Base-by-base conservation (phyloP, 2,888 invertebrate species). In the Zaprionus lineosus region DNA sequence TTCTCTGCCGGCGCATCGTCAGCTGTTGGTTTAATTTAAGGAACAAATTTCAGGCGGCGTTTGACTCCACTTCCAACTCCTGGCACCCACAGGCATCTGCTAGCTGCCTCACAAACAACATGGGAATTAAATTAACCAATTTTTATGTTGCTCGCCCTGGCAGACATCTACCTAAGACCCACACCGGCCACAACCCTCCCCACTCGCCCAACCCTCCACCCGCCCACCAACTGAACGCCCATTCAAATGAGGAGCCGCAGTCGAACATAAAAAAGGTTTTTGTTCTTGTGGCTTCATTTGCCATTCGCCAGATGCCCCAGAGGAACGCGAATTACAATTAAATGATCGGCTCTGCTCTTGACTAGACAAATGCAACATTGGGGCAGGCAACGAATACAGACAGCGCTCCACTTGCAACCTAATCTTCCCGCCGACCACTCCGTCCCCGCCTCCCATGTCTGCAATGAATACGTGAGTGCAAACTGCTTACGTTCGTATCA, bases 71-170 rank as follows among this genome's bases (percentile, higher is more conserved):
- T 43, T 24, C 1, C 29, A 16, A 33, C 33, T 44, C n/a, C 8
- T 47, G 56, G 24, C 56, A 29, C 50, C 61, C n/a, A n/a, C n/a
- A n/a, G n/a, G n/a, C n/a, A 31, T 26, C 39, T 16, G 73, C 29
- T n/a, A 46, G 34, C 61, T 60, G 52, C 34, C 26, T 12, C 40
- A 41, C 57, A 43, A 55, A 52, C 53, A 44, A 78, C 87, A 86
- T 47, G 78, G 48, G 70, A 86, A 87, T 87, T 81, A 79, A 87
- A 87, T 86, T 85, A 87, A 82, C 85, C 81, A 82, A 70, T 70
- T 86, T 84, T 36, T 46, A 61, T 58, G 44, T 28, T n/a, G 39
- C 19, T 16, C n/a, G 11, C 47, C n/a, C 16, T 16, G 19, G 46
- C 50, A 39, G 34, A 26, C 11, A 21, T 40, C 15, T 9, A 28